These are phyloP conservation scores for Lysandra bellargus DNA, from an alignment of 2,888 invertebrate genomes.

Conservation along the genomic window DNA sequence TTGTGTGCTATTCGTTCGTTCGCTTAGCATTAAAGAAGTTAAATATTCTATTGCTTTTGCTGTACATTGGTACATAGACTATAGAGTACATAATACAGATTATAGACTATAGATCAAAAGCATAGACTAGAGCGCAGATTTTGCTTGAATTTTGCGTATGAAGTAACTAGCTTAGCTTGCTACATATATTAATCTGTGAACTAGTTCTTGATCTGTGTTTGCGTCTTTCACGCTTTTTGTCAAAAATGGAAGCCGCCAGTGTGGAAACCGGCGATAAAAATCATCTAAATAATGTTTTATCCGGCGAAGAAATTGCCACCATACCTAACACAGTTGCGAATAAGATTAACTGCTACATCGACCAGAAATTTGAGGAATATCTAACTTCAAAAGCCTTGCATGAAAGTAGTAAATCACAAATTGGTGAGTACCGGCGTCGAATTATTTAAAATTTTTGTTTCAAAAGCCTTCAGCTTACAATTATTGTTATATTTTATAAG, in stretches of 20 bases:
- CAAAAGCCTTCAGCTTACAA: neutral
- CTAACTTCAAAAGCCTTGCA: slow-evolving; percentile 87
- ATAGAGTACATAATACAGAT: too few relatives aligned
- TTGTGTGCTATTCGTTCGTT: too few relatives aligned
- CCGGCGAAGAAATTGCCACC: slow-evolving; percentile 62
- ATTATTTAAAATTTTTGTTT: neutral
- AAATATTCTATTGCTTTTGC: too few relatives aligned
- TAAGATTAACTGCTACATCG: slow-evolving; percentile 82
- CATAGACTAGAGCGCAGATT: neutral
- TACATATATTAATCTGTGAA: too few relatives aligned
- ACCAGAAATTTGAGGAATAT: slow-evolving; percentile 84
- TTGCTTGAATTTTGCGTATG: neutral
- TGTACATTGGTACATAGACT: too few relatives aligned
- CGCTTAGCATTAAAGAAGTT: too few relatives aligned
- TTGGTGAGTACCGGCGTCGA: slow-evolving; percentile 73
- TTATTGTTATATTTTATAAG: neutral
- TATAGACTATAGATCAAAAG: too few relatives aligned
- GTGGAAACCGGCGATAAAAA: slow-evolving; percentile 69
- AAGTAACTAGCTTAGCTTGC: too few relatives aligned
- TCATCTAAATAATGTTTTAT: slow-evolving; percentile 70
- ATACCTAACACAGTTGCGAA: slow-evolving; percentile 61
- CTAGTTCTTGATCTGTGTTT: neutral
- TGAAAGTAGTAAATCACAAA: slow-evolving; percentile 83
- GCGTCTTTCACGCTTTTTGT: slow-evolving; percentile 35
- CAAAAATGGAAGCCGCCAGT: slow-evolving; percentile 72